A percentile compares a stretch with the other conserved stretches of the same genome.
Conservation (phyloP, 2,888 invertebrate genomes). For the Flexamia atlantica region DNA sequence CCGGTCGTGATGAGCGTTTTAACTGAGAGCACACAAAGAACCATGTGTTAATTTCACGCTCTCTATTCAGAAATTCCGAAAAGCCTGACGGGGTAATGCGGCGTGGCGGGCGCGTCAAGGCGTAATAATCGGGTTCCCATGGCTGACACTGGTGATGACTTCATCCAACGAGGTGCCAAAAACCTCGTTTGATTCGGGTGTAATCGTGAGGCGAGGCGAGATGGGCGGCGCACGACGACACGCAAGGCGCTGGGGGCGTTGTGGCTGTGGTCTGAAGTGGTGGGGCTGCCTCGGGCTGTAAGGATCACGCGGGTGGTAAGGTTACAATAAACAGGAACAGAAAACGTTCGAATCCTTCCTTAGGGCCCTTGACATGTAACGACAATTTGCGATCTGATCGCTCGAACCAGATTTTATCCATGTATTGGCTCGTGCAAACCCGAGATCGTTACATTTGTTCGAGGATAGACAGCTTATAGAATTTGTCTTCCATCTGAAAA, state of each 20-base stretch:
- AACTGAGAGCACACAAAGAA: slow-evolving; percentile 38
- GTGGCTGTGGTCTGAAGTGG: neutral
- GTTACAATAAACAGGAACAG: too few species aligned
- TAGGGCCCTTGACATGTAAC: too few species aligned
- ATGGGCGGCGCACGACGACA: neutral
- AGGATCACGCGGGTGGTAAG: too few species aligned
- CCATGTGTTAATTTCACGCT: slow-evolving; percentile 37
- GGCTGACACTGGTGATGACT: slow-evolving; percentile 54
- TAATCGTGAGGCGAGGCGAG: neutral
- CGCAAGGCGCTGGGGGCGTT: neutral
- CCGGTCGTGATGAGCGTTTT: slow-evolving; percentile 7
- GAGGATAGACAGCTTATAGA: too few species aligned
- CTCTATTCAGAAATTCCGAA: slow-evolving; percentile 39
- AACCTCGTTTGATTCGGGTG: slow-evolving; percentile 32
- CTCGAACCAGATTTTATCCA: too few species aligned
- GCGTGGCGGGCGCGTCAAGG: slow-evolving; percentile 13
- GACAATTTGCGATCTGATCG: too few species aligned
- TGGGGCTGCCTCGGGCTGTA: neutral
- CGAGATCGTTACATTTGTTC: too few species aligned
- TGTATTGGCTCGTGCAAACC: too few species aligned
- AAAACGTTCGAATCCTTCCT: too few species aligned
- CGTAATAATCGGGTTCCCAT: slow-evolving; percentile 57
- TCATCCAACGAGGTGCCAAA: slow-evolving; percentile 54
- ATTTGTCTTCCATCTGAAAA: too few species aligned
- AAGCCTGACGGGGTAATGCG: slow-evolving; percentile 43